Evolutionary conservation across 2,888 invertebrate species (phyloP), one percentile per base, ranked within the genome.

Genomic region (Cephalotes varians): DNA sequence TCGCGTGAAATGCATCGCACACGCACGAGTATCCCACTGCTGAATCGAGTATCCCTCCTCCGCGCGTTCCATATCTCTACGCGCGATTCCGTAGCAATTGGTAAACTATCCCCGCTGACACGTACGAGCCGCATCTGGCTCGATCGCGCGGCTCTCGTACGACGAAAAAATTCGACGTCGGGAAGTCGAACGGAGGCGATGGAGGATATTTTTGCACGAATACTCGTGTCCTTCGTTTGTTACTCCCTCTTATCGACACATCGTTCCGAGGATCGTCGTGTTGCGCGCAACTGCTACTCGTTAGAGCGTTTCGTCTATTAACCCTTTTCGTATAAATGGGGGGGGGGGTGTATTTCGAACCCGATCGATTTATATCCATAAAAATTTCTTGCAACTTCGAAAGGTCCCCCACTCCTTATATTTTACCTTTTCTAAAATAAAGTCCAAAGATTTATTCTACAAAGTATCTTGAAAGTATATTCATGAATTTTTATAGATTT

Each of bases 111-210:
- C 28, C 10, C 79, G 74, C 84, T 83, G 83, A 88, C 90, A 88
- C 90, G 88, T 87, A 87, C 87, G 72, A 84, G 76, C 82, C 81
- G 83, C 88, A 85, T 89, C 84, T 86, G 88, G 82, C 69, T 65
- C 51, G 71, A 81, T 65, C 85, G 79, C 64, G 82, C 58, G 74
- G 69, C 83, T 85, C 69, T 74, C 73, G 54, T 34, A 40, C 6
- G 6, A 4, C 9, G 28, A 54, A 67, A 25, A n/a, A 60, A n/a
- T 21, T 5, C 25, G 47, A 34, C 34, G 37, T 44, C 44, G 37
- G 47, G 31, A 72, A 73, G n/a, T 9, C 37, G 37, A 49, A 10
- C 28, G 49, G 15, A 65, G n/a, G 51, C 58, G n/a, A 65, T 18
- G n/a, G 54, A 54, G 49, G 40, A 65, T 65, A 81, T 76, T 76